phyloP scores from a whole-genome alignment of 2,113 vertebrate genomes.

The Notechis scutatus region DNA sequence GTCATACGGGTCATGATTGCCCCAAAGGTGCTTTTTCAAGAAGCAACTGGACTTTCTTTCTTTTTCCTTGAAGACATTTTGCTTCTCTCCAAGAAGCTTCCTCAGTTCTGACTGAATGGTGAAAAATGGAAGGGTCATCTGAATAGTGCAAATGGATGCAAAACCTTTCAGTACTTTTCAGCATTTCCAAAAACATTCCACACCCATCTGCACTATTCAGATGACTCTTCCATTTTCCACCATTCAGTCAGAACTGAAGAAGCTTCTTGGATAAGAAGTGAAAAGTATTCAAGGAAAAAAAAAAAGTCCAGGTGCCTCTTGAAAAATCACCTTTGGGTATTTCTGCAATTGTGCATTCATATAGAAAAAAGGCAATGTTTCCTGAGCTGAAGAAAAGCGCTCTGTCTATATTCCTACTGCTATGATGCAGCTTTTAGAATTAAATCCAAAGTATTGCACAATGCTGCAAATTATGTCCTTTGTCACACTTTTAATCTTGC shows the following conservation, averaged over 20 bases:
- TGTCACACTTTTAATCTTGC: neutral
- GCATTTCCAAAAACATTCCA: neutral
- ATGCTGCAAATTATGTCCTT: neutral
- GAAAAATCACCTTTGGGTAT: neutral
- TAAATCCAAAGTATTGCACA: neutral
- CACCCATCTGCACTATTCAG: neutral
- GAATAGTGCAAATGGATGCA: neutral
- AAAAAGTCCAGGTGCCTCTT: neutral
- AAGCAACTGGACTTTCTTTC: neutral
- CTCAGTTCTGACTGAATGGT: neutral
- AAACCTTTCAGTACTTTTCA: neutral
- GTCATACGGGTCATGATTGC: neutral
- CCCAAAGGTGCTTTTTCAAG: neutral
- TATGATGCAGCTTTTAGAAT: neutral
- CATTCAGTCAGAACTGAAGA: too few relatives aligned
- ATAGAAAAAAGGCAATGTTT: neutral
- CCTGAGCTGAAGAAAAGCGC: neutral
- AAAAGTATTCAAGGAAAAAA: neutral
- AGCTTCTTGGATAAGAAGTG: neutral
- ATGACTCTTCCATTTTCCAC: neutral
- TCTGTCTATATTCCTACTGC: neutral
- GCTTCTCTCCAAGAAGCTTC: neutral
- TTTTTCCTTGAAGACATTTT: neutral
- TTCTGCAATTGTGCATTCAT: neutral
- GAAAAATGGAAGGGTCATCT: neutral